Conservation (phyloP, 2,113 vertebrate genomes). For the Suncus etruscus region DNA sequence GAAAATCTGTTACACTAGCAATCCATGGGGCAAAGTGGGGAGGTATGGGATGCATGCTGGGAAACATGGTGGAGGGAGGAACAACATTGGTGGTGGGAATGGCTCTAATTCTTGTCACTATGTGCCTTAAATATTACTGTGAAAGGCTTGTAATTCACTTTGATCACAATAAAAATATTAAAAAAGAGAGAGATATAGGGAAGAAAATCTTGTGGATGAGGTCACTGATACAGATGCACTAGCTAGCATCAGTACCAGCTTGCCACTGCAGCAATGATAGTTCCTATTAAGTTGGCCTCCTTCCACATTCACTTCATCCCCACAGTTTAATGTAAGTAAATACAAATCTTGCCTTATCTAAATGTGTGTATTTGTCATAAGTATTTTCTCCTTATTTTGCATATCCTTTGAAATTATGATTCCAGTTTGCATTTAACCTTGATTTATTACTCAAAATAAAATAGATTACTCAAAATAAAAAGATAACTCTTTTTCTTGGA, state of each 20-base stretch:
- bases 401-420: constrained; percentile 17
- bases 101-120: too few relatives aligned
- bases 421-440: neutral
- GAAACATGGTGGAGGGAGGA: too few relatives aligned
- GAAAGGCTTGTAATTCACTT: too few relatives aligned
- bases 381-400: neutral
- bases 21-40: too few relatives aligned
- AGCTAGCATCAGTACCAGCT: neutral
- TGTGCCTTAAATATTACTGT: too few relatives aligned
- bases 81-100: too few relatives aligned
- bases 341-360: neutral
- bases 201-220: neutral
- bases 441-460: neutral
- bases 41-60: too few relatives aligned
- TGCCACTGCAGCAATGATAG: neutral
- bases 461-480: neutral
- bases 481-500: neutral
- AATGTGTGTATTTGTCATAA: neutral
- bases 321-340: neutral
- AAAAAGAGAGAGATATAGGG: too few relatives aligned
- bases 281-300: neutral
- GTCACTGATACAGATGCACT: neutral
- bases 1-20: too few relatives aligned
- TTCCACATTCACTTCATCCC: neutral
- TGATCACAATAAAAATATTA: too few relatives aligned